A percentile compares a stretch with the other conserved stretches of the same genome.
phyloP scores from a whole-genome alignment of 1,140 invertebrate genomes.

The Cherax quadricarinatus region DNA sequence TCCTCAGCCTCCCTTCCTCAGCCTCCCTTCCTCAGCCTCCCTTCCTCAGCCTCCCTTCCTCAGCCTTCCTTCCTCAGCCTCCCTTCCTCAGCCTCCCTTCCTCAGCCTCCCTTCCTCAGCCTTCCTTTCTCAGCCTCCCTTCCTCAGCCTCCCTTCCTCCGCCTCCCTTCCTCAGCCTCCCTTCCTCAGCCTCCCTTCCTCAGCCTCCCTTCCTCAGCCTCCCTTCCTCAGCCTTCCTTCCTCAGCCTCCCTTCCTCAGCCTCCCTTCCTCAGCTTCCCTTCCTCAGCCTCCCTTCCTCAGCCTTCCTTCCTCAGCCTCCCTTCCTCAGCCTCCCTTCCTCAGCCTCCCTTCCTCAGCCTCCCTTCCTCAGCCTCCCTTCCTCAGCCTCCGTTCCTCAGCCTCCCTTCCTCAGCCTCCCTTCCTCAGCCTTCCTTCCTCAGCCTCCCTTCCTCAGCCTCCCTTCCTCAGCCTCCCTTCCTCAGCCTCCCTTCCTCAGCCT shows the following conservation, averaged over 20 bases:
- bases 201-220: background rate
- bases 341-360: background rate
- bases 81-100: background rate
- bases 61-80: background rate
- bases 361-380: background rate
- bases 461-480: too few relatives aligned
- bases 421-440: too few relatives aligned
- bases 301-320: too few relatives aligned
- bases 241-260: background rate
- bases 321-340: background rate
- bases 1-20: background rate
- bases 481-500: background rate
- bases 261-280: background rate
- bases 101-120: background rate
- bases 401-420: background rate
- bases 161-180: background rate
- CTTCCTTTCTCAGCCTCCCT: background rate
- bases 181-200: background rate
- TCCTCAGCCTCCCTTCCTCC: background rate
- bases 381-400: background rate
- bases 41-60: background rate
- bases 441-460: background rate
- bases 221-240: background rate
- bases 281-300: too few relatives aligned
- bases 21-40: background rate